These are phyloP conservation scores for Rhipidura dahli DNA, from an alignment of 2,113 vertebrate species.

Conservation along the genomic window DNA sequence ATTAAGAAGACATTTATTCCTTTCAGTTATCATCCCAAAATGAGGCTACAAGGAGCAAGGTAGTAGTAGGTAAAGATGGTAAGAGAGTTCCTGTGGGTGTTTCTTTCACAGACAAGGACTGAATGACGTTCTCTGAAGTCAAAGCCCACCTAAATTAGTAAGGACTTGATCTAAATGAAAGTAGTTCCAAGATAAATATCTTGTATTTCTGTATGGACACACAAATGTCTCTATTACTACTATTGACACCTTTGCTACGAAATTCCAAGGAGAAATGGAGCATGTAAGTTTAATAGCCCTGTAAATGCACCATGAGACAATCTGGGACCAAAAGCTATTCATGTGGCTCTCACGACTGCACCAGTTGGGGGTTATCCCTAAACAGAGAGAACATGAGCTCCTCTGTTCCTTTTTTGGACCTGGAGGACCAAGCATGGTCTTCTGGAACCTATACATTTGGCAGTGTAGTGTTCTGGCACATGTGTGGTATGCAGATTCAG, in stretches of 20 bases:
- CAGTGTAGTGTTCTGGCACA: background rate
- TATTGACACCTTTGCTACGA: background rate
- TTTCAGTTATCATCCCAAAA: background rate
- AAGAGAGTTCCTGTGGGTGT: background rate
- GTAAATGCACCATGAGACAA: background rate
- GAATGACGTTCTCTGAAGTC: background rate
- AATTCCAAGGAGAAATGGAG: background rate
- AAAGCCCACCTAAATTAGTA: background rate
- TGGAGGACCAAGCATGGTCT: background rate
- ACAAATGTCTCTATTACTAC: background rate
- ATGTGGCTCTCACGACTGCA: background rate
- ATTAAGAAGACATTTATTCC: background rate
- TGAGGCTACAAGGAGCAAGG: background rate
- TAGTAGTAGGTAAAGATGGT: background rate
- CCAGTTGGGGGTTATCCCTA: background rate
- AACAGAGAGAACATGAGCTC: background rate
- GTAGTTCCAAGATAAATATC: background rate
- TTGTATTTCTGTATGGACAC: background rate
- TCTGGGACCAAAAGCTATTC: rapidly evolving
- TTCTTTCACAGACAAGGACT: background rate
- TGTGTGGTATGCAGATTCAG: background rate
- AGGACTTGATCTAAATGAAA: background rate
- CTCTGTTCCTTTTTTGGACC: background rate
- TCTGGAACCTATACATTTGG: background rate
- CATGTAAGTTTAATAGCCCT: rapidly evolving